A percentile compares a stretch with the other conserved stretches of the same genome.
phyloP scores from a whole-genome alignment of 1,140 invertebrate genomes.

The Diachasma alloeum region DNA sequence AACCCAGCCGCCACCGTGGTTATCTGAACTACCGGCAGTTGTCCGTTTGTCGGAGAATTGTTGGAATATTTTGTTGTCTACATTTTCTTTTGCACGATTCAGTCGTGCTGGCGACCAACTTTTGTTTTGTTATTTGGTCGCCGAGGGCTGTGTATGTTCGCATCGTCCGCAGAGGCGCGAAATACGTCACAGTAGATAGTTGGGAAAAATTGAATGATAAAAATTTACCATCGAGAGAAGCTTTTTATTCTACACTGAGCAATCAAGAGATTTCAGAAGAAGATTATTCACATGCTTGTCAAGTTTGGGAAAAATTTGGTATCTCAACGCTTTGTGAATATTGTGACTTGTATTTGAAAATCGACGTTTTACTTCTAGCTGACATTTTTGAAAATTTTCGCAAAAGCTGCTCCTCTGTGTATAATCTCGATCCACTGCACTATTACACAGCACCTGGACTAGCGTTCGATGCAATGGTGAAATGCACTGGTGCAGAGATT shows the following conservation, averaged over 20 bases:
- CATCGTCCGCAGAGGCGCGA: too few relatives aligned
- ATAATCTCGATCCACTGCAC: conserved; percentile 49
- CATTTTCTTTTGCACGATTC: too few relatives aligned
- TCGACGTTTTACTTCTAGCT: conserved; percentile 50
- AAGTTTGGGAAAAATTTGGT: background rate
- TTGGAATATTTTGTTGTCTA: too few relatives aligned
- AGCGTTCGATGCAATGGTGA: conserved; percentile 56
- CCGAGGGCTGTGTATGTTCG: too few relatives aligned
- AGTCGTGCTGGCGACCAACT: too few relatives aligned
- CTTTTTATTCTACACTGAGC: background rate
- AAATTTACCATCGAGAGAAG: background rate
- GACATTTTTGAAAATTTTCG: conserved; percentile 65
- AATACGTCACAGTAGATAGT: too few relatives aligned
- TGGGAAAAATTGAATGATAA: background rate
- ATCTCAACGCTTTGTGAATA: conserved; percentile 52
- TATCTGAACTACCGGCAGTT: too few relatives aligned
- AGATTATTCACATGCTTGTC: background rate
- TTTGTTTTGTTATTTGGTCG: too few relatives aligned
- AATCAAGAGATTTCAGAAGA: background rate
- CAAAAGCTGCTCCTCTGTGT: conserved; percentile 32
- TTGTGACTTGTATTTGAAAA: conserved; percentile 56
- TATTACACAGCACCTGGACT: conserved; percentile 53
- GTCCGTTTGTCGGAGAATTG: too few relatives aligned
- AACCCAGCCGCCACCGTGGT: too few relatives aligned
- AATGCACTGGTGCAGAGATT: conserved; percentile 51